Evolutionary conservation across 2,797 vertebrate genomes (phyloP).

Genomic region (Enteromius paludinosus): DNA sequence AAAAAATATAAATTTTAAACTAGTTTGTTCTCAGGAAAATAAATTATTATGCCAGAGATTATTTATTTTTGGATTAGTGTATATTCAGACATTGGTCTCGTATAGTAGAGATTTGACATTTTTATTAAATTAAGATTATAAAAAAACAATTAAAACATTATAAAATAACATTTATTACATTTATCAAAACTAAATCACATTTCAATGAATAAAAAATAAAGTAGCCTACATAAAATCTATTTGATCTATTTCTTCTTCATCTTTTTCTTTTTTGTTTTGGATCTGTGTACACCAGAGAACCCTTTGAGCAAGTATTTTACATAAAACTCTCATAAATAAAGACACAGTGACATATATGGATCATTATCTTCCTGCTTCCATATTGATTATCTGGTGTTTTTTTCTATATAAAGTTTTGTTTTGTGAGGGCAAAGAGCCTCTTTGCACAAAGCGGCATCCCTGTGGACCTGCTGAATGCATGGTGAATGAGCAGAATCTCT

Average conservation of each 20-base stretch:
- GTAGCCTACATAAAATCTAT: neutral
- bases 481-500: constrained; percentile 58
- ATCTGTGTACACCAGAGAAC: neutral
- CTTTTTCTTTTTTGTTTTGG: too few species aligned
- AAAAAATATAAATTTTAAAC: neutral
- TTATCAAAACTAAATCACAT: neutral
- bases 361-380: constrained; percentile 25
- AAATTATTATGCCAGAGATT: neutral
- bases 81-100: neutral
- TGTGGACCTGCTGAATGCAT: constrained; percentile 58
- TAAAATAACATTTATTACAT: neutral
- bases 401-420: constrained; percentile 47
- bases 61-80: neutral
- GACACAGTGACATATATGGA: constrained; percentile 43
- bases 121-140: neutral
- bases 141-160: neutral
- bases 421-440: constrained; percentile 49
- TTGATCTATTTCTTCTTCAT: neutral
- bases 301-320: constrained; percentile 8
- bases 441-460: constrained; percentile 59
- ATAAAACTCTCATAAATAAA: constrained; percentile 21
- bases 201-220: neutral
- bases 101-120: neutral
- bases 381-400: constrained; percentile 52
- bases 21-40: neutral